Conservation (phyloP, 2,888 invertebrate genomes). For the Pyrgus malvae region DNA sequence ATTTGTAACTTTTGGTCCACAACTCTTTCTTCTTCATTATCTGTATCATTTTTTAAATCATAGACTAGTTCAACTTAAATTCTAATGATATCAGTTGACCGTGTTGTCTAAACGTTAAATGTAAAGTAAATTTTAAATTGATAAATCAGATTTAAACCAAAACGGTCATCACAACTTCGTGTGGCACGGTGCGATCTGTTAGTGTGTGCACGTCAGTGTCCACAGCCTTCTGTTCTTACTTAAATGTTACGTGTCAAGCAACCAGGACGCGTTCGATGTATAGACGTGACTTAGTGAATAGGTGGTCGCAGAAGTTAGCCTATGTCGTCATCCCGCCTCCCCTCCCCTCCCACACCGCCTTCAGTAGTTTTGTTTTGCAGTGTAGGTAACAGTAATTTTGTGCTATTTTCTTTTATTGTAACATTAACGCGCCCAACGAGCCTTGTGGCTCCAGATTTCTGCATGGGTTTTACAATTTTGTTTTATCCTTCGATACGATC, state of each 20-base stretch:
- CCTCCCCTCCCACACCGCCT: slow-evolving; percentile 36
- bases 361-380: slow-evolving; percentile 50
- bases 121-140: slow-evolving; percentile 25
- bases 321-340: slow-evolving; percentile 53
- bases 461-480: slow-evolving; percentile 68
- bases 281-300: slow-evolving; percentile 31
- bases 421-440: slow-evolving; percentile 40
- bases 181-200: slow-evolving; percentile 69
- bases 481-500: slow-evolving; percentile 43
- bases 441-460: slow-evolving; percentile 60
- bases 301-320: slow-evolving; percentile 73
- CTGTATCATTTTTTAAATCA: neutral
- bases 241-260: slow-evolving; percentile 17
- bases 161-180: slow-evolving; percentile 77
- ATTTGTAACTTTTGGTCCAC: neutral
- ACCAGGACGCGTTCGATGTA: slow-evolving; percentile 24
- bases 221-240: slow-evolving; percentile 34
- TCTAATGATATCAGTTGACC: slow-evolving; percentile 21
- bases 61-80: neutral
- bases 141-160: slow-evolving; percentile 56
- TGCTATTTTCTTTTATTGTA: slow-evolving; percentile 33
- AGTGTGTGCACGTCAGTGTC: slow-evolving; percentile 54
- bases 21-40: too few species aligned
- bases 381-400: slow-evolving; percentile 50
- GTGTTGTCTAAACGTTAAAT: slow-evolving; percentile 63